Percentiles rank a stretch among this genome's conserved stretches.
Evolutionary conservation across 2,888 invertebrate genomes (phyloP).

Genomic region (Chrysomela aeneicollis): DNA sequence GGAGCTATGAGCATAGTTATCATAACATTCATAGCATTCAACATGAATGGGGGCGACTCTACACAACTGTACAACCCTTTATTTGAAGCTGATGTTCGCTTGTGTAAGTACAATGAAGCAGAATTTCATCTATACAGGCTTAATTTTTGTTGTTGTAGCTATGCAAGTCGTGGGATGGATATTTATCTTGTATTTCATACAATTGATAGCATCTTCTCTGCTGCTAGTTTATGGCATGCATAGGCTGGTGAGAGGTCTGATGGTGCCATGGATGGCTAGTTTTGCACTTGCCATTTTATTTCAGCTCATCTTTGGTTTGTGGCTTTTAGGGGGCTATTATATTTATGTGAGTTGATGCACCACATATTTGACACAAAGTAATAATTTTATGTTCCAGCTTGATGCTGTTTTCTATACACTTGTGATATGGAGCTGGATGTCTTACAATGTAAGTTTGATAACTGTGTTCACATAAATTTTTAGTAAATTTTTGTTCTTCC

Average conservation of each 20-base stretch:
- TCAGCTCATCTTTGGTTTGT: slow-evolving; percentile 81
- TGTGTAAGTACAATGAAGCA: slow-evolving; percentile 66
- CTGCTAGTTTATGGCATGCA: slow-evolving; percentile 71
- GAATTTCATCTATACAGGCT: slow-evolving; percentile 10
- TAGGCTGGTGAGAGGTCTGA: slow-evolving; percentile 78
- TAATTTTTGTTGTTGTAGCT: slow-evolving; percentile 65
- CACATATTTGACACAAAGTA: not conserved
- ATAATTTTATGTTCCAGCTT: slow-evolving; percentile 66
- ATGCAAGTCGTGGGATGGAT: slow-evolving; percentile 75
- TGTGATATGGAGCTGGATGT: slow-evolving; percentile 82
- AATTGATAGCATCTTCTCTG: slow-evolving; percentile 67
- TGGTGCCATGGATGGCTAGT: slow-evolving; percentile 80
- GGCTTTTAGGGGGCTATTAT: slow-evolving; percentile 89
- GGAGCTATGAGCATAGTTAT: slow-evolving; percentile 76
- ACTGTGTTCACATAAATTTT: not conserved
- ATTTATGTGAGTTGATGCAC: slow-evolving; percentile 79
- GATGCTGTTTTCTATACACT: slow-evolving; percentile 81
- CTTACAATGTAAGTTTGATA: slow-evolving; percentile 76
- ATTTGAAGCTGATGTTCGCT: slow-evolving; percentile 85
- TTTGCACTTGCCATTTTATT: slow-evolving; percentile 77
- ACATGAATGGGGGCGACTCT: slow-evolving; percentile 88
- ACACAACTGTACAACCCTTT: slow-evolving; percentile 87
- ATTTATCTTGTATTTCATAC: slow-evolving; percentile 68
- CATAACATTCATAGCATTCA: slow-evolving; percentile 78
- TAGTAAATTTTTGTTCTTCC: slow-evolving; percentile 52